Evolutionary conservation across 2,888 invertebrate genomes (phyloP), one percentile per base, ranked within the genome.

Genomic region (Cylloceria caligata): DNA sequence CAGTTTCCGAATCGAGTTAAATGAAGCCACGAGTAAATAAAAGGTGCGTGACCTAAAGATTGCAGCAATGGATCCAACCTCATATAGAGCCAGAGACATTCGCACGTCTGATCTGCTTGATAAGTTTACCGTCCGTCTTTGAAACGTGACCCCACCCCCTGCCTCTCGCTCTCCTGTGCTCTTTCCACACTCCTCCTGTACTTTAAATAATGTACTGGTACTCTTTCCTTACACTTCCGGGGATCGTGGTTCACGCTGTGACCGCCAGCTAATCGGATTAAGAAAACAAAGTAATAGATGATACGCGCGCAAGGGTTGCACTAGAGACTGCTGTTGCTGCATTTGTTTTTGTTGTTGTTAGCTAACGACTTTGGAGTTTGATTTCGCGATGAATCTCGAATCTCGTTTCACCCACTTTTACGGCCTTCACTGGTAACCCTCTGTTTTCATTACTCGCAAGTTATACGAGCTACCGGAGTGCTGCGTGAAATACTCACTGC

Each of bases 341-440:
- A 21, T 0, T 21, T 30, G 55, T 13, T 27, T n/a, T n/a, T 27
- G 30, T 4, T 57, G 55, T 57, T 57, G 45, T 36, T 47, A 85
- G 86, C 85, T 88, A 88, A 88, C 88, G 87, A 88, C 89, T 86
- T 86, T 84, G 80, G 84, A 88, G 87, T 88, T 89, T 88, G 87
- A 89, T 89, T 88, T 85, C 71, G 83, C 86, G 85, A 87, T 88
- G 88, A 89, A 88, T 89, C 87, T 85, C 83, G 74, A 71, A 82
- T 84, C 87, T 85, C 84, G 86, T 88, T 88, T 84, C 86, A 80
- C 73, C 72, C 81, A 86, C 85, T 88, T 88, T 88, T 88, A 88
- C 86, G 87, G 87, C 72, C 45, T 47, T 47, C 45, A n/a, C 65
- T 24, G 13, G 19, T 34, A 39, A 24, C 19, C 36, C 52, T 64